A percentile compares a stretch with the other conserved stretches of the same genome.
Conservation (phyloP, 2,888 invertebrate species). For the Pterostichus niger region DNA sequence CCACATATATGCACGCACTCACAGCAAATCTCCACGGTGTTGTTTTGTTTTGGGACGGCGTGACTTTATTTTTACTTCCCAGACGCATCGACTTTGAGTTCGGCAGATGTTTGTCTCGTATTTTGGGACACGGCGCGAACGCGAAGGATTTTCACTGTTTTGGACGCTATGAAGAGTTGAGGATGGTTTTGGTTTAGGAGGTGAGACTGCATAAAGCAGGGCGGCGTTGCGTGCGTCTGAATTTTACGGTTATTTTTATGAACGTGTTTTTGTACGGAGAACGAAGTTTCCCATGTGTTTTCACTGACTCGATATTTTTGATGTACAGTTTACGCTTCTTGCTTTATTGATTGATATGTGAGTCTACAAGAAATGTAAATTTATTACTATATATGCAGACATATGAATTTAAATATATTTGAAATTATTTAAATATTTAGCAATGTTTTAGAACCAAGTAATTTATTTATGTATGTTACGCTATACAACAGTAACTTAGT, state of each 20-base stretch:
- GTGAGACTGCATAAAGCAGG: constrained; percentile 29
- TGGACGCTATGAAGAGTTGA: background rate
- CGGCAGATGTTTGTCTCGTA: constrained; percentile 41
- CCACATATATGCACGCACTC: background rate
- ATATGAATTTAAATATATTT: no score
- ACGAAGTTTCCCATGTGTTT: constrained; percentile 8
- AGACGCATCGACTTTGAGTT: constrained; percentile 25
- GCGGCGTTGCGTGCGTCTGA: constrained; percentile 8
- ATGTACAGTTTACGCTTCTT: constrained; percentile 5
- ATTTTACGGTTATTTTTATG: constrained; percentile 50
- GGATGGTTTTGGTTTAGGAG: no score
- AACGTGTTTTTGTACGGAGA: constrained; percentile 24
- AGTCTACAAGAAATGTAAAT: background rate
- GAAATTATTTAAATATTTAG: no score
- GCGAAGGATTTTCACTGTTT: background rate
- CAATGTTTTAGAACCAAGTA: no score
- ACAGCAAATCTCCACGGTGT: background rate
- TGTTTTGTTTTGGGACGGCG: constrained; percentile 22
- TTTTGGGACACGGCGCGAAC: constrained; percentile 19
- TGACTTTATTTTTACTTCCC: constrained; percentile 35
- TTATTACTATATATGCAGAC: background rate
- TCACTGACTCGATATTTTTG: constrained; percentile 23
- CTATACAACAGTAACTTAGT: no score
- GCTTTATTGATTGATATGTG: constrained; percentile 24
- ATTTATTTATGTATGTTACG: no score